These are phyloP conservation scores for Oxycera nigricornis DNA, from an alignment of 2,888 invertebrate species.

Conservation along the genomic window DNA sequence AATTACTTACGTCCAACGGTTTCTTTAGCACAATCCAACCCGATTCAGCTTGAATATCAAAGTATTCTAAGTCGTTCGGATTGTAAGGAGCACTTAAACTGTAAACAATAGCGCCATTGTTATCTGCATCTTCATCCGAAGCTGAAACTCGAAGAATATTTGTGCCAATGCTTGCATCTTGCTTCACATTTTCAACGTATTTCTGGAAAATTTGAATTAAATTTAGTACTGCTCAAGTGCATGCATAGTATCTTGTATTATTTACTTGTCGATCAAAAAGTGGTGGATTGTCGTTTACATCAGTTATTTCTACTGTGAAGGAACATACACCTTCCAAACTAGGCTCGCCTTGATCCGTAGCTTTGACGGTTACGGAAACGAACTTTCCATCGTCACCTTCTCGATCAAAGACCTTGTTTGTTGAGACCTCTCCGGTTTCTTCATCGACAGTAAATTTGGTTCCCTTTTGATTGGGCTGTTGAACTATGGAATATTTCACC, in stretches of 20 bases:
- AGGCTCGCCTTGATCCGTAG: constrained; percentile 98
- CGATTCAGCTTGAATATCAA: constrained; percentile 95
- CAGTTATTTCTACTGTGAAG: constrained; percentile 96
- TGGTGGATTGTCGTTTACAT: constrained; percentile 97
- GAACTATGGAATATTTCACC: constrained; percentile 95
- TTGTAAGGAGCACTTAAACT: constrained; percentile 89
- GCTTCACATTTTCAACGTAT: constrained; percentile 96
- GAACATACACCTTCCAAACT: constrained; percentile 98
- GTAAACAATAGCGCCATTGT: constrained; percentile 94
- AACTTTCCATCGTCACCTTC: constrained; percentile 97
- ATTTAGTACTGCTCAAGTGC: background rate
- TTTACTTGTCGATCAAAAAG: constrained; percentile 91
- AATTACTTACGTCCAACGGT: constrained; percentile 92
- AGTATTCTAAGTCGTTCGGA: constrained; percentile 90
- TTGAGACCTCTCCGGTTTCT: constrained; percentile 92
- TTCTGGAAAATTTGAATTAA: constrained; percentile 69
- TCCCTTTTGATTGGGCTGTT: constrained; percentile 93
- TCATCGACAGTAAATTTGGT: constrained; percentile 96
- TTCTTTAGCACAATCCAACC: constrained; percentile 97
- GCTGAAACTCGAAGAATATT: constrained; percentile 94
- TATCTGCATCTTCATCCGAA: constrained; percentile 96
- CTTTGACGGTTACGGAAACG: constrained; percentile 95
- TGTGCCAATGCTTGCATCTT: constrained; percentile 94
- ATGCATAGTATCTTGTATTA: background rate
- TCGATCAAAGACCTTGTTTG: constrained; percentile 95